Evolutionary conservation across 2,888 invertebrate genomes (phyloP), one percentile per base, ranked within the genome.

Genomic region (Emmelina monodactyla): DNA sequence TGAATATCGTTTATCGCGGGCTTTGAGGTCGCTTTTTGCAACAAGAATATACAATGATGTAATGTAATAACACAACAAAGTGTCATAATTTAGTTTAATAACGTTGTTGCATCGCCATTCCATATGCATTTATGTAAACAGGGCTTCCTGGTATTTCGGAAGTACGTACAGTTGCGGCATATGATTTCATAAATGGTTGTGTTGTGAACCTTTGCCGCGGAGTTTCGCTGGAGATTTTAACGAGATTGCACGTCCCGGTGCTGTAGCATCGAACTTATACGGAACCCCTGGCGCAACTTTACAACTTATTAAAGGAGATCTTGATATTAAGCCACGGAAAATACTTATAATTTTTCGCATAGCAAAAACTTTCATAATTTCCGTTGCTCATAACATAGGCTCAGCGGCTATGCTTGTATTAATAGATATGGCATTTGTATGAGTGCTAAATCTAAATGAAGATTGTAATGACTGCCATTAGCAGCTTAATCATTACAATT

Each of bases 211-310:
- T 57, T 48, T 53, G 59, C 57, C 54, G 58, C 56, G 43, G 64
- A 67, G 68, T 69, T 66, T 57, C 58, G 55, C 54, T 58, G 66
- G 62, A 66, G 60, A 67, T 73, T 73, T 76, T 78, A 75, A 76
- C 71, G 68, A 75, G 70, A 76, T 78, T 73, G 72, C 63, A 58
- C 51, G 55, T 57, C 63, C 62, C 58, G 53, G 51, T 56, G 52
- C 58, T 53, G 56, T 55, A 53, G 55, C 58, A 57, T 61, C 62
- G 57, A 66, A 70, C 61, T 69, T 54, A 56, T 58, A 56, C 58
- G 50, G 54, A 56, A 63, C 59, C 62, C 64, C 63, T 55, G 56
- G 63, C 62, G 60, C 61, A 70, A 76, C 64, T 76, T 73, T 67
- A 65, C 62, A 70, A 73, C 64, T 73, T 76, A 70, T 73, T 67